These are phyloP conservation scores for Ptiloglossa arizonensis DNA, from an alignment of 1,140 invertebrate genomes.

Conservation along the genomic window DNA sequence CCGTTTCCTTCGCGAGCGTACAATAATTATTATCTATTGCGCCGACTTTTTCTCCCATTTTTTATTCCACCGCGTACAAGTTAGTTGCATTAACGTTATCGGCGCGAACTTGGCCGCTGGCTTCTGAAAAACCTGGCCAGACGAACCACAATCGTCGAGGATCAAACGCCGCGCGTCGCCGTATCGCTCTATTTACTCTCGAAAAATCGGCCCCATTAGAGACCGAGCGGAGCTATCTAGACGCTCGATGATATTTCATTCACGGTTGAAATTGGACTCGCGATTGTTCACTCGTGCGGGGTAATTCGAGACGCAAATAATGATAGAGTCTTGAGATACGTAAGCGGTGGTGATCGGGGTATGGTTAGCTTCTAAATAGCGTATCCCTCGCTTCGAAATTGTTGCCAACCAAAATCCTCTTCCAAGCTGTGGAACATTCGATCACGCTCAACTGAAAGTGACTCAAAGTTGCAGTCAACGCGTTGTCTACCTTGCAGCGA, in stretches of 20 bases:
- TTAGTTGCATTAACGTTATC: slow-evolving; percentile 64
- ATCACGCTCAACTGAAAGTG: too few species aligned
- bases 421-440: too few species aligned
- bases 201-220: slow-evolving; percentile 9
- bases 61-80: slow-evolving; percentile 52
- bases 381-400: too few species aligned
- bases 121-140: slow-evolving; percentile 32
- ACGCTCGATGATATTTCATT: slow-evolving; percentile 16
- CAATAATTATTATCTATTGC: slow-evolving; percentile 70
- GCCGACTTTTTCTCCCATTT: slow-evolving; percentile 32
- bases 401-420: too few species aligned
- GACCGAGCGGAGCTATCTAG: background rate
- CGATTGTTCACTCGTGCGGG: slow-evolving; percentile 1
- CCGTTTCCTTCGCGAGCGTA: slow-evolving; percentile 64
- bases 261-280: slow-evolving; percentile 8
- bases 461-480: too few species aligned
- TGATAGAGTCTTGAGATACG: too few species aligned
- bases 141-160: slow-evolving; percentile 9
- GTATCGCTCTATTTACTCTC: background rate
- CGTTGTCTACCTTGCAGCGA: too few species aligned
- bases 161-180: background rate
- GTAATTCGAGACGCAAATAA: slow-evolving; percentile 16
- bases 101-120: slow-evolving; percentile 12
- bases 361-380: too few species aligned
- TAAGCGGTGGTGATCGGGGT: too few species aligned